Percentiles rank a stretch among this genome's conserved stretches.
Conservation (phyloP, 2,888 invertebrate genomes). For the Sturmia bella region DNA sequence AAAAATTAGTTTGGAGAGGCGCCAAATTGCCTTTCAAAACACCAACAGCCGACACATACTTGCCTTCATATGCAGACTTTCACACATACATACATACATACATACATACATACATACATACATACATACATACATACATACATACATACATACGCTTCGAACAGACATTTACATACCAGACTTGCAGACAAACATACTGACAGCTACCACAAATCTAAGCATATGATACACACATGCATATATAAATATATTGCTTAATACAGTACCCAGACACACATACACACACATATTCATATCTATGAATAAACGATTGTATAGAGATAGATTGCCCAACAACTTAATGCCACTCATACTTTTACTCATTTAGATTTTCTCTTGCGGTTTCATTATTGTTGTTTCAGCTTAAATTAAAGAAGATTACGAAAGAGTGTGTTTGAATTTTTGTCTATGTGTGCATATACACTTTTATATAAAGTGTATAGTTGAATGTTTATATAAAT, state of each 20-base stretch:
- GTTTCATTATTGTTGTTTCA: slow-evolving; percentile 60
- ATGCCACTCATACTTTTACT: slow-evolving; percentile 58
- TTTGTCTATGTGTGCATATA: neutral
- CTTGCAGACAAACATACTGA: slow-evolving; percentile 34
- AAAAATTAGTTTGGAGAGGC: slow-evolving; percentile 69
- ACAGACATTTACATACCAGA: slow-evolving; percentile 56
- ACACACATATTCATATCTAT: slow-evolving; percentile 1
- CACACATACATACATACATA: neutral
- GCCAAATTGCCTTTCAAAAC: slow-evolving; percentile 69
- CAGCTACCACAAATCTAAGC: slow-evolving; percentile 22
- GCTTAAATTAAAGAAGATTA: slow-evolving; percentile 49
- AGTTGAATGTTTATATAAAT: slow-evolving; percentile 40
- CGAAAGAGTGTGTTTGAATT: neutral
- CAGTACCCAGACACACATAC: neutral
- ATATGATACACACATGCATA: slow-evolving; percentile 3
- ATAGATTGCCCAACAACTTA: slow-evolving; percentile 54
- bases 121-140: slow-evolving; percentile 9
- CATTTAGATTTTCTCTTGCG: slow-evolving; percentile 59
- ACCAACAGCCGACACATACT: slow-evolving; percentile 11
- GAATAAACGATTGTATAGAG: slow-evolving; percentile 17
- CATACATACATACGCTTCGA: slow-evolving; percentile 43
- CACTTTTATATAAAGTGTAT: neutral
- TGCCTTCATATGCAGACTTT: neutral
- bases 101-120: neutral
- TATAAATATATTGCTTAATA: slow-evolving; percentile 1